Evolutionary conservation across 2,888 invertebrate genomes (phyloP), one percentile per base, ranked within the genome.

Genomic region (Zaprionus lineosus): DNA sequence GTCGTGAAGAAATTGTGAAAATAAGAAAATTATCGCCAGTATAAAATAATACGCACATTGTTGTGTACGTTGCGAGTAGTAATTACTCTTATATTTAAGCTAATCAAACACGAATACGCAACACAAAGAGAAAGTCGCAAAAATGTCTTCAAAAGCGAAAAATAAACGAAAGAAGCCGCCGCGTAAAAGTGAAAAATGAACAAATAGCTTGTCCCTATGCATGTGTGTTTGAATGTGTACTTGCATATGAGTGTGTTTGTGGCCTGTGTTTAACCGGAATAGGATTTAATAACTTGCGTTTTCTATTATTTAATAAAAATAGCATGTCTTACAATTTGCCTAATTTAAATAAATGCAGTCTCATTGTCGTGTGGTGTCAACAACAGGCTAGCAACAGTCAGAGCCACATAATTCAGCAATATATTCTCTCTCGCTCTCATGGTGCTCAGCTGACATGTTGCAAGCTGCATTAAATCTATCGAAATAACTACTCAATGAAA

Each of bases 311-410:
- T 41, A 43, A 18, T 39, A 39, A 48, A 28, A 52, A 51, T 43
- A 7, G 8, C 48, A 39, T 34, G n/a, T 51, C 15, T 64, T 43
- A 37, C 50, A 51, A 47, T 51, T 33, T 8, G 21, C 15, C 34
- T 28, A 47, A 41, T 31, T 36, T 7, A 58, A 69, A 75, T 62
- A 66, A 70, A 51, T 79, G 79, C 85, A 79, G 70, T 16, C 58
- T 79, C 85, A 79, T 79, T 66, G 56, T 56, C 46, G 34, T 60
- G 67, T 62, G 59, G 40, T 62, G 39, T 29, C 52, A 75, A 64
- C 81, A 81, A 77, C 61, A 84, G 82, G 82, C 82, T 77, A 70
- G 77, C 84, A 81, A 77, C 77, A 84, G 55, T 37, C 33, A 39
- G 39, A 64, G 58, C 41, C 43, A 28, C 34, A 39, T 16, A 67